Percentiles rank a stretch among this genome's conserved stretches.
phyloP scores from a whole-genome alignment of 2,797 vertebrate species.

The Dendrocincla tyrannina region DNA sequence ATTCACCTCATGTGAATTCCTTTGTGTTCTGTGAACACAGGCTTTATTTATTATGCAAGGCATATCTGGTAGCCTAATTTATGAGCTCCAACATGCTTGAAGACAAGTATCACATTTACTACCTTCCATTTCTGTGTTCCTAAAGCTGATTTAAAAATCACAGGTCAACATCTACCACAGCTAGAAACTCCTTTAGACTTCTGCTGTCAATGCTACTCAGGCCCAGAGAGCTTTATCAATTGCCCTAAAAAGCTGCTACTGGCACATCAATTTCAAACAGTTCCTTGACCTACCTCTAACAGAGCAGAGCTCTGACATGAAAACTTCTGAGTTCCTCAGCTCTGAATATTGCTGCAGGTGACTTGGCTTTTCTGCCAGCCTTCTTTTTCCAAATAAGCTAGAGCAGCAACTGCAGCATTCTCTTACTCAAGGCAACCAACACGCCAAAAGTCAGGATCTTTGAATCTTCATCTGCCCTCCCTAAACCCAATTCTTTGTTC shows the following conservation, averaged over 20 bases:
- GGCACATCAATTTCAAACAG: background rate
- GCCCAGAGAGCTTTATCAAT: background rate
- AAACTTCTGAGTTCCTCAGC: background rate
- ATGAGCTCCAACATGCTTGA: background rate
- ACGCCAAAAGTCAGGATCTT: background rate
- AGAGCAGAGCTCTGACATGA: background rate
- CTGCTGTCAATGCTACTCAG: accelerated
- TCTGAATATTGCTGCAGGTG: accelerated
- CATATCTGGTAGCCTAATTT: background rate
- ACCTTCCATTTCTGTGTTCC: background rate
- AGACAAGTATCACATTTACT: background rate
- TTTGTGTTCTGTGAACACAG: background rate
- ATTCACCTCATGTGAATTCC: background rate
- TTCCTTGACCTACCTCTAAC: background rate
- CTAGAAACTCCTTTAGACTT: background rate
- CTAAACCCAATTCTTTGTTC: background rate
- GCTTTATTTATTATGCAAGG: background rate
- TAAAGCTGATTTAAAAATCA: background rate
- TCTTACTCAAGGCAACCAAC: background rate
- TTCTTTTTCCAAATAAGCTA: background rate
- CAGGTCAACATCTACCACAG: background rate
- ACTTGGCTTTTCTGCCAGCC: background rate
- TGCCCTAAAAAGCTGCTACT: background rate
- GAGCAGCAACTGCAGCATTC: background rate
- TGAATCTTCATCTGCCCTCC: background rate